phyloP scores from a whole-genome alignment of 2,888 invertebrate genomes.

The Lepidonotus clava region DNA sequence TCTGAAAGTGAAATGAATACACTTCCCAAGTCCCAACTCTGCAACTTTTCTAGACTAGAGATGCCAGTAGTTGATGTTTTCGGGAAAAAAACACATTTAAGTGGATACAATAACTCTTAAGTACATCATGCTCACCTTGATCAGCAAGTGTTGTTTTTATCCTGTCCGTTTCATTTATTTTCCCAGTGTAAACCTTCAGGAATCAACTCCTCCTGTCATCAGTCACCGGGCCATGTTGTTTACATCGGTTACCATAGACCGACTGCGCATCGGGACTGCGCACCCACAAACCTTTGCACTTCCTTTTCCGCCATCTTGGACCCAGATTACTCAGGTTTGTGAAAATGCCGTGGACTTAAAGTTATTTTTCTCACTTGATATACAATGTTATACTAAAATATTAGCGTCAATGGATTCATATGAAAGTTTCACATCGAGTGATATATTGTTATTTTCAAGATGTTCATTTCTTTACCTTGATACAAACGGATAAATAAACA shows the following conservation, averaged over 20 bases:
- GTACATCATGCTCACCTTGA: too few species aligned
- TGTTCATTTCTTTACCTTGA: background rate
- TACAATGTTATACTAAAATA: background rate
- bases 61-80: too few species aligned
- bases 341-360: background rate
- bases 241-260: slow-evolving; percentile 42
- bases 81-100: too few species aligned
- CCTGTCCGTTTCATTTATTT: too few species aligned
- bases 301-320: slow-evolving; percentile 56
- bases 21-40: too few species aligned
- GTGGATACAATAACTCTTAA: too few species aligned
- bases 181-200: too few species aligned
- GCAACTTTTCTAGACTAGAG: too few species aligned
- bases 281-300: slow-evolving; percentile 36
- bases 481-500: background rate
- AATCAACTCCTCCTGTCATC: too few species aligned
- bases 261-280: background rate
- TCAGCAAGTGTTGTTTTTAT: too few species aligned
- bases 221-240: slow-evolving; percentile 49
- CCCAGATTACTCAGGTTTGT: background rate
- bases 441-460: background rate
- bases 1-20: too few species aligned
- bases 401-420: background rate
- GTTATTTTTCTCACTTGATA: background rate
- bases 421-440: background rate